Conservation (phyloP, 2,113 vertebrate species). For the Oryzias woworae region DNA sequence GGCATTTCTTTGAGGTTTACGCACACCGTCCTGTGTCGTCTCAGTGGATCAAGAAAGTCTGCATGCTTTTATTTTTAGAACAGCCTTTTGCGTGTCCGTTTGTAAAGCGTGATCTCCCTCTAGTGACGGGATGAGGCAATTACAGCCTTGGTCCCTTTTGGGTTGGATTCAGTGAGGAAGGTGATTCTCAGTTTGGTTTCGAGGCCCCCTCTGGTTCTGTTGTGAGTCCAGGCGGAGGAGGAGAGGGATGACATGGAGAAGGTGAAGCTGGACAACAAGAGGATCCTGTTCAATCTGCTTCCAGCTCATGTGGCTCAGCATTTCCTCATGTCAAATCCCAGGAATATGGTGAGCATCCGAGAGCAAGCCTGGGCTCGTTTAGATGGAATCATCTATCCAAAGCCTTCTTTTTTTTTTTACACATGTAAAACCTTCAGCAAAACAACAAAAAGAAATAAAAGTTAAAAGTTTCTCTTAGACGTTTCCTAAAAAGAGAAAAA, state of each 20-base stretch:
- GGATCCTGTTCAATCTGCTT: constrained; percentile 97
- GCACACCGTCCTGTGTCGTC: constrained; percentile 14
- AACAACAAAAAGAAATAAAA: too few species aligned
- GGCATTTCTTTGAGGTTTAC: not conserved
- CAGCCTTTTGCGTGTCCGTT: constrained; percentile 19
- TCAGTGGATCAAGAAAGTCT: constrained; percentile 15
- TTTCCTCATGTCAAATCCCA: constrained; percentile 97
- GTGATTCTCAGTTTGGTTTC: too few species aligned
- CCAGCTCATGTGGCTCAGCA: constrained; percentile 97
- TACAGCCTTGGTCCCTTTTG: constrained; percentile 25
- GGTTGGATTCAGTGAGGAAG: not conserved
- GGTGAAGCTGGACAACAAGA: constrained; percentile 97
- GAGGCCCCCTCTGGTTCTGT: constrained; percentile 1
- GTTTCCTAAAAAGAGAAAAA: too few species aligned
- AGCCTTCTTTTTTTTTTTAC: not conserved
- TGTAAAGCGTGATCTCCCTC: constrained; percentile 64
- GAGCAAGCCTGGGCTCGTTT: constrained; percentile 1
- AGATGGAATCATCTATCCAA: not conserved
- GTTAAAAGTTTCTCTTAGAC: too few species aligned
- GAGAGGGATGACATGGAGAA: constrained; percentile 96
- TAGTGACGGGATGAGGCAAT: constrained; percentile 57
- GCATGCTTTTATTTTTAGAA: constrained; percentile 49
- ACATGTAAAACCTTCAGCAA: not conserved
- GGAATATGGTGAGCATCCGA: constrained; percentile 90
- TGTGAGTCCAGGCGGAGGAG: constrained; percentile 87